These are phyloP conservation scores for Meloe dianella DNA, from an alignment of 2,888 invertebrate genomes.

Conservation along the genomic window DNA sequence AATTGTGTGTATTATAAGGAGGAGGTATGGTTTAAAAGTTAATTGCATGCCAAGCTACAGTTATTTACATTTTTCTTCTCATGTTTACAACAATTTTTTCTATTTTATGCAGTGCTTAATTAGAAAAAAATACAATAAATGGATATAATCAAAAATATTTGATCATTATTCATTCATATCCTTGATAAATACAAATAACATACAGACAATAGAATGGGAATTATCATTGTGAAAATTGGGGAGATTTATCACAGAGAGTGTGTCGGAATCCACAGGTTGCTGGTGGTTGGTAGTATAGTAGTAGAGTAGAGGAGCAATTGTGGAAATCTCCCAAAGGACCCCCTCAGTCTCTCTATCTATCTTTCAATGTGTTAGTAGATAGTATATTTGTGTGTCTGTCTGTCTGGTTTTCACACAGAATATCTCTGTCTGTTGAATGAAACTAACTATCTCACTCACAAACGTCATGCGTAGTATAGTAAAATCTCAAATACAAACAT, in stretches of 20 bases:
- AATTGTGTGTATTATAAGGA: conserved; percentile 31
- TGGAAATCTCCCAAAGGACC: conserved; percentile 50
- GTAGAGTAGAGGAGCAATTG: conserved; percentile 47
- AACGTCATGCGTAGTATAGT: conserved; percentile 52
- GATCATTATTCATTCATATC: too few species aligned
- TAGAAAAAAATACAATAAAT: background rate
- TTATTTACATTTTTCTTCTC: background rate
- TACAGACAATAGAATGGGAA: conserved; percentile 37
- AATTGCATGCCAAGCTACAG: conserved; percentile 39
- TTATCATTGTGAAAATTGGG: conserved; percentile 43
- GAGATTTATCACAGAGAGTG: conserved; percentile 53
- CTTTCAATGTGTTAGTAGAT: conserved; percentile 1
- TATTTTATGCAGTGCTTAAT: background rate
- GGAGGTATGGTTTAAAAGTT: conserved; percentile 43
- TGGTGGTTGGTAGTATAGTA: conserved; percentile 32
- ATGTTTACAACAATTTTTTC: conserved; percentile 5
- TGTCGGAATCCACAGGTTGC: conserved; percentile 59
- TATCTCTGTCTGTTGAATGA: conserved; percentile 56
- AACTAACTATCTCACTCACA: conserved; percentile 51
- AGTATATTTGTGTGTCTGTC: too few species aligned
- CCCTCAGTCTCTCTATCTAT: conserved; percentile 50
- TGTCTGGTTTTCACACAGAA: conserved; percentile 18
- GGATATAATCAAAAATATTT: too few species aligned
- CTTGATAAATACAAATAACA: conserved; percentile 40
- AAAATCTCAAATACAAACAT: conserved; percentile 18